Base-by-base conservation (phyloP, 1,140 invertebrate genomes). In the Coenobita brevimanus region DNA sequence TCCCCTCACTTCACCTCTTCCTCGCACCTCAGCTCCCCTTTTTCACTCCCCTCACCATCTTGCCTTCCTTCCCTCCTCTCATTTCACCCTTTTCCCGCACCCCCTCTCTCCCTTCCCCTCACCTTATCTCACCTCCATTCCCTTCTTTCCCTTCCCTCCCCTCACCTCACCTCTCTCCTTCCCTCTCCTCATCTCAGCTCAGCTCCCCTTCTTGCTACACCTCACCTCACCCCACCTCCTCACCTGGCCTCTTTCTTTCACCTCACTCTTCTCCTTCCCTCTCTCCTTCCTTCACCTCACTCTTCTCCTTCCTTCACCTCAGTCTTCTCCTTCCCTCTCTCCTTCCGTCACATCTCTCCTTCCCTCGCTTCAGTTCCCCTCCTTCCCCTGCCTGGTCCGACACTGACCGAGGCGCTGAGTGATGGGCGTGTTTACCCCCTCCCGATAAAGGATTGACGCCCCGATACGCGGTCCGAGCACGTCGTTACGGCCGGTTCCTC, bases 361-460 rank as follows among this genome's bases (percentile, higher is more conserved):
- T 10, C 3, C 4, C 62, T 17, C 64, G 41, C 30, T 41, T 62
- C 27, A 21, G 17, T 38, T 3, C 71, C 0, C 2, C 3, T 1
- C 27, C 38, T 3, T n/a, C 24, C 27, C 15, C n/a, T 38, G 27
- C 1, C 67, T 30, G 38, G 30, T n/a, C n/a, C n/a, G 50, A 33
- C 69, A 71, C 82, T 83, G 73, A 78, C 60, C 71, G 15, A 62
- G 54, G 50, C 60, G 50, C 75, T 87, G 84, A 80, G 57, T 87
- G 84, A 87, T 87, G 84, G 84, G 84, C 84, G 76, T 87, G 84
- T 87, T 87, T 87, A 87, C 84, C 60, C 76, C 24, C 75, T 41
- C 71, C 84, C 84, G 84, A 87, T 87, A 87, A 87, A 78, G 84
- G 84, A 87, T 87, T 87, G 84, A 86, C 82, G 82, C 64, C 62